These are phyloP conservation scores for Apotomis betuletana DNA, from an alignment of 2,888 invertebrate genomes.

Conservation along the genomic window DNA sequence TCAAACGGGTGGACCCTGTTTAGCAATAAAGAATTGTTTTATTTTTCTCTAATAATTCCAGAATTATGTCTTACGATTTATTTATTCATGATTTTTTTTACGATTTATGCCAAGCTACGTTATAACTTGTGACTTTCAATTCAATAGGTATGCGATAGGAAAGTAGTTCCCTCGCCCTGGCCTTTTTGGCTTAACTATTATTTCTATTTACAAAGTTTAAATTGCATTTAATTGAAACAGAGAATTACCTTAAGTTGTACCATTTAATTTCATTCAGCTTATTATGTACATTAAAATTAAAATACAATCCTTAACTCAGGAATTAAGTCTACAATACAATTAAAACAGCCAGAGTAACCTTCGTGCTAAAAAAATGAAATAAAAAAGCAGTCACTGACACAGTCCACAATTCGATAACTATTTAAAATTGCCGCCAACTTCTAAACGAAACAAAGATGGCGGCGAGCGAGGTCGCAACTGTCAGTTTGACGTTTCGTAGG, in stretches of 20 bases:
- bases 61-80: no score
- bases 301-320: constrained; percentile 10
- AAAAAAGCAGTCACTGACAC: background rate
- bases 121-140: no score
- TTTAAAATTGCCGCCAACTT: constrained; percentile 51
- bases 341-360: constrained; percentile 3
- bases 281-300: constrained; percentile 1
- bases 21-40: no score
- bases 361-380: constrained; percentile 26
- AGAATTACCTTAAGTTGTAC: constrained; percentile 8
- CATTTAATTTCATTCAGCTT: constrained; percentile 10
- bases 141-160: no score
- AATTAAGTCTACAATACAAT: constrained; percentile 15
- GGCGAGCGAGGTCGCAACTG: constrained; percentile 48
- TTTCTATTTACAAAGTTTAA: background rate
- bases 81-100: no score
- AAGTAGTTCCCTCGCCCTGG: no score
- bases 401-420: constrained; percentile 21
- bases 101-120: no score
- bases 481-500: constrained; percentile 52
- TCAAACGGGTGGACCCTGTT: no score
- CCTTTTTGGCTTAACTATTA: no score
- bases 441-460: constrained; percentile 49
- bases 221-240: background rate
- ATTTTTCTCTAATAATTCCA: no score